Percentiles rank a stretch among this genome's conserved stretches.
phyloP scores from a whole-genome alignment of 2,113 vertebrate species.

The Anolis carolinensis region DNA sequence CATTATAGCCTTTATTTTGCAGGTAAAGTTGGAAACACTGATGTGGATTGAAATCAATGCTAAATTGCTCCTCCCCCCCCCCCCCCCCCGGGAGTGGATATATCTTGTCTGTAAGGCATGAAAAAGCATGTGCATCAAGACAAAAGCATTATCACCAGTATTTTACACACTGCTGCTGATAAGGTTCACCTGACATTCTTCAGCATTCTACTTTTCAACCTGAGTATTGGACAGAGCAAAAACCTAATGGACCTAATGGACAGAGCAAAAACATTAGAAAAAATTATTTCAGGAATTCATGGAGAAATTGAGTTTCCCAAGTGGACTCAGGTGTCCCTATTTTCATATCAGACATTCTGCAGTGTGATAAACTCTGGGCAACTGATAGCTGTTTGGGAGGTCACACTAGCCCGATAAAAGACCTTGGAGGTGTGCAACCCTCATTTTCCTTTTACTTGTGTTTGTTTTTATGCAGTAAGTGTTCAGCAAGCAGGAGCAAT shows the following conservation, averaged over 20 bases:
- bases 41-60: no score
- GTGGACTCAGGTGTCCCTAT: neutral
- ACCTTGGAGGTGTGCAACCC: no score
- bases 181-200: neutral
- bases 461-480: no score
- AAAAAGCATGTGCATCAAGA: neutral
- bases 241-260: neutral
- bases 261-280: neutral
- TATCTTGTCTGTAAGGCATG: neutral
- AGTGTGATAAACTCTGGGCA: no score
- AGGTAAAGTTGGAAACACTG: no score
- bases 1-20: no score
- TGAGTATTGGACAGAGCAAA: neutral
- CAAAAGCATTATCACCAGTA: neutral
- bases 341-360: neutral
- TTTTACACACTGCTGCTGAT: neutral
- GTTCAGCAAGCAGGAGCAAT: neutral
- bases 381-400: no score
- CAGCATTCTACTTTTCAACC: neutral
- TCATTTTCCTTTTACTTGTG: no score
- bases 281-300: neutral
- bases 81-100: neutral
- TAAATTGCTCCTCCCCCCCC: no score
- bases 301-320: neutral
- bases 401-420: no score